Conservation (phyloP, 2,113 vertebrate genomes). For the Tachysurus vachellii region DNA sequence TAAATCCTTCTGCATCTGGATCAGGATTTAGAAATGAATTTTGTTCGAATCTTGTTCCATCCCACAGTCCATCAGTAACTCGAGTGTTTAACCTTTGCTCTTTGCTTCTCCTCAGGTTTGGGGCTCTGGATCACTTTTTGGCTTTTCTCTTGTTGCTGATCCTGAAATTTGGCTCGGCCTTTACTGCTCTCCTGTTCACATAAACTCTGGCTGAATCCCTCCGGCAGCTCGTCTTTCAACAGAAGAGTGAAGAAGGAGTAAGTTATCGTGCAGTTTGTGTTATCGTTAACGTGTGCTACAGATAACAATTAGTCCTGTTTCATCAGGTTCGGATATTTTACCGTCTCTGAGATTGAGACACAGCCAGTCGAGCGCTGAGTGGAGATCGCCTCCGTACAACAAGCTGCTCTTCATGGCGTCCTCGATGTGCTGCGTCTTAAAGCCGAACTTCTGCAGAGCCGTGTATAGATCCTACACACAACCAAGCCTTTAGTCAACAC, state of each 20-base stretch:
- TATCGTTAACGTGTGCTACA: not conserved
- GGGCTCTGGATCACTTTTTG: slow-evolving; percentile 50
- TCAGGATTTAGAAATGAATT: not conserved
- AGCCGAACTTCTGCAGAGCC: slow-evolving; percentile 88
- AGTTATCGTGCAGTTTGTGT: not conserved
- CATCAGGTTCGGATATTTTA: slow-evolving; percentile 58
- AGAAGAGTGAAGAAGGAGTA: not conserved
- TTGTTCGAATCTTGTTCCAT: not conserved
- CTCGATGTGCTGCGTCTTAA: slow-evolving; percentile 93
- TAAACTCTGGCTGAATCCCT: slow-evolving; percentile 94
- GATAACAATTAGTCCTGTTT: not conserved
- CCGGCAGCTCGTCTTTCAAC: slow-evolving; percentile 85
- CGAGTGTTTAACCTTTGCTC: slow-evolving; percentile 70
- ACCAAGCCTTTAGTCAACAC: not conserved
- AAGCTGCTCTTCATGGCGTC: slow-evolving; percentile 96
- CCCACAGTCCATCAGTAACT: not conserved
- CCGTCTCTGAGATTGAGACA: slow-evolving; percentile 94
- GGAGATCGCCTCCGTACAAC: slow-evolving; percentile 91
- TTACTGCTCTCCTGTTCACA: slow-evolving; percentile 83
- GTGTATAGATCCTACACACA: slow-evolving; percentile 86
- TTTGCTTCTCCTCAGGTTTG: slow-evolving; percentile 59
- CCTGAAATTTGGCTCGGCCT: slow-evolving; percentile 80
- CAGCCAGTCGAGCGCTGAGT: slow-evolving; percentile 97
- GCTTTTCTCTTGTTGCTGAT: slow-evolving; percentile 63
- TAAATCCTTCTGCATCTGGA: not conserved